These are phyloP conservation scores for Drosophila pseudotakahashii DNA, from an alignment of 2,888 invertebrate genomes.

Conservation along the genomic window DNA sequence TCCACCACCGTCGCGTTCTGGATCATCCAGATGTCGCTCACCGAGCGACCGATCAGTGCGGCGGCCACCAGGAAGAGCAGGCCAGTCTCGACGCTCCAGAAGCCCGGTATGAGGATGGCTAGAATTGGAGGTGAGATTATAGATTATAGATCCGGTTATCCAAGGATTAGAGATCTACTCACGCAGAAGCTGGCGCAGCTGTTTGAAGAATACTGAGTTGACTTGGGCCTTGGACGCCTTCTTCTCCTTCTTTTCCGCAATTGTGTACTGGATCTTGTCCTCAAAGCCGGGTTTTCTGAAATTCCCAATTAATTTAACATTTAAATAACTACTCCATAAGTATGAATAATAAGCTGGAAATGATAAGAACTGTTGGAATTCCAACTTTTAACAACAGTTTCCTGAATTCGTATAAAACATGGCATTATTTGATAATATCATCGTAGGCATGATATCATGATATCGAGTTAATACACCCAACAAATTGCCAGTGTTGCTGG, in stretches of 20 bases:
- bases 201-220: slow-evolving; percentile 89
- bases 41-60: slow-evolving; percentile 93
- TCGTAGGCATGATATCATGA: not conserved
- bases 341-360: no score
- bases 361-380: not conserved
- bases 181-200: slow-evolving; percentile 88
- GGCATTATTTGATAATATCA: not conserved
- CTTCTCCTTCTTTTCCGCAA: slow-evolving; percentile 88
- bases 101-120: slow-evolving; percentile 91
- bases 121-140: no score
- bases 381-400: not conserved
- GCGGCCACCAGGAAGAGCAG: slow-evolving; percentile 90
- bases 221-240: slow-evolving; percentile 89
- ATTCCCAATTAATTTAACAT: not conserved
- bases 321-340: no score
- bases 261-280: slow-evolving; percentile 92
- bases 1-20: slow-evolving; percentile 97
- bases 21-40: slow-evolving; percentile 99
- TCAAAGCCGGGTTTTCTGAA: slow-evolving; percentile 86
- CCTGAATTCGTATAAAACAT: no score
- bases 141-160: no score
- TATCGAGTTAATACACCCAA: not conserved
- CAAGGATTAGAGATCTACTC: slow-evolving; percentile 59
- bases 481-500: not conserved
- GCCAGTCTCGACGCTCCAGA: slow-evolving; percentile 91